Conservation (phyloP, 1,140 invertebrate species). For the Diachasma alloeum region DNA sequence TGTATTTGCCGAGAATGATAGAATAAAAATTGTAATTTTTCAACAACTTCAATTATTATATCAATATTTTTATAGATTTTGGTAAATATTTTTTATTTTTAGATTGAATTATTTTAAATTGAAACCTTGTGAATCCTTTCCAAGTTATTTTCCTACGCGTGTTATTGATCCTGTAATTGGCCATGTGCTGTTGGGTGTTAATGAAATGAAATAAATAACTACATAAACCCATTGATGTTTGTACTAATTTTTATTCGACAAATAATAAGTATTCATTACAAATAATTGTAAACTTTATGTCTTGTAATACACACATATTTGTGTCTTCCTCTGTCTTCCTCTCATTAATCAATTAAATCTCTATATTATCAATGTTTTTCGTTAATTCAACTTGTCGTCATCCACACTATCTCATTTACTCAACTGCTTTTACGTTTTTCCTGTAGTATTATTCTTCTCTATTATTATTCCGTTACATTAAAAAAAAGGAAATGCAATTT, state of each 20-base stretch:
- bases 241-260: constrained; percentile 62
- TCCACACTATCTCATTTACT: background rate
- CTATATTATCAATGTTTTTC: background rate
- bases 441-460: background rate
- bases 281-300: constrained; percentile 60
- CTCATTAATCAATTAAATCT: background rate
- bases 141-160: too few relatives aligned
- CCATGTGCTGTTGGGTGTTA: too few relatives aligned
- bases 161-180: too few relatives aligned
- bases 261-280: constrained; percentile 61
- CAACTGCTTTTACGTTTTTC: background rate
- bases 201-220: background rate
- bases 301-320: constrained; percentile 50
- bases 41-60: too few relatives aligned
- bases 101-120: too few relatives aligned
- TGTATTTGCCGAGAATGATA: too few relatives aligned
- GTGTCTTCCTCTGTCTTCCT: constrained; percentile 35
- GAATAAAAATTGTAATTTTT: too few relatives aligned
- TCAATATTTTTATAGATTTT: too few relatives aligned
- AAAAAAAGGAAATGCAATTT: constrained; percentile 33
- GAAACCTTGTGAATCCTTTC: too few relatives aligned
- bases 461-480: background rate
- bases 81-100: too few relatives aligned
- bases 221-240: constrained; percentile 39
- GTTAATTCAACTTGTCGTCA: background rate